Evolutionary conservation across 2,888 invertebrate species (phyloP), one percentile per base, ranked within the genome.

Genomic region (Drosophila nr. fundita): DNA sequence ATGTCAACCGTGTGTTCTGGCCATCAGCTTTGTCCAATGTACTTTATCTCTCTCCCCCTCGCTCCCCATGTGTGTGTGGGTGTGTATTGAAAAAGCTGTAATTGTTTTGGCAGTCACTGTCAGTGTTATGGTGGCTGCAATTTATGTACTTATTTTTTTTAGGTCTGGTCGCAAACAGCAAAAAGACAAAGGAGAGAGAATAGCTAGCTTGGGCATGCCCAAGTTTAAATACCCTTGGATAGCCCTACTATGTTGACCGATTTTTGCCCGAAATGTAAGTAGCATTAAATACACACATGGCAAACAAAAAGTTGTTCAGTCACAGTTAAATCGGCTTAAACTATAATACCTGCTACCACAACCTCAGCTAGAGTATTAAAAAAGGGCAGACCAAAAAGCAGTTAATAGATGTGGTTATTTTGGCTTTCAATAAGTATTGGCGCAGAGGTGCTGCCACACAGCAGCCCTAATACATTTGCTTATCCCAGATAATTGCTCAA

Each of bases 71-170:
- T 55, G 18, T 48, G 21, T 38, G 1, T 34, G 29, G 52, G 10
- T 62, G 13, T 30, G 36, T 55, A 49, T 53, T 38, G 64, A 72
- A 67, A 78, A 77, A 53, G 67, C 49, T 81, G 82, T 89, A 84
- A 84, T 84, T 90, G 84, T 88, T 84, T 84, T 87, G 90, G 73
- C 60, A 67, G 62, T 49, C 69, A 63, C 53, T 68, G 67, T 54
- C 89, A 62, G 65, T 72, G 53, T 60, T 67, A 61, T 65, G 55
- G 45, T 65, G 81, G 77, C 73, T 75, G 73, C 71, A 68, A 82
- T 87, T 79, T 89, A 82, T 87, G 50, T 52, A 58, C 36, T n/a
- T 29, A n/a, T 72, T 81, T 68, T 59, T 40, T 49, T n/a, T 53
- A 38, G 49, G n/a, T 36, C 10, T 42, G 13, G n/a, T 45, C 21